Evolutionary conservation across 2,113 vertebrate genomes (phyloP).

Genomic region (Orthonyx spaldingii): DNA sequence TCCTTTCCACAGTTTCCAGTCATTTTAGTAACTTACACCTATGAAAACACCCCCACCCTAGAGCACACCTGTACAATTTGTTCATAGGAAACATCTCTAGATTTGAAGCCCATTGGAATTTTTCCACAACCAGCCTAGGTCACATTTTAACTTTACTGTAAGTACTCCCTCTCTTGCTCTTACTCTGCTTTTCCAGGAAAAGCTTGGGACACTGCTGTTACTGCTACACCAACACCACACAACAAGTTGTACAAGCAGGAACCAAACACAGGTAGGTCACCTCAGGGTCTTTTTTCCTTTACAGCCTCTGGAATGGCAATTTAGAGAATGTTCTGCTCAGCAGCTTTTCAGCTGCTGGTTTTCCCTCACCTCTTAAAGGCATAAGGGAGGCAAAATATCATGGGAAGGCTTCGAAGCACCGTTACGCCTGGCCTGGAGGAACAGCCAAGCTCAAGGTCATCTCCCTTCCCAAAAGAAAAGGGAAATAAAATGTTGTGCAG

Average conservation of each 20-base stretch:
- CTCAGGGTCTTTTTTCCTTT: neutral
- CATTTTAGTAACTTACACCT: neutral
- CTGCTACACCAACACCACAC: neutral
- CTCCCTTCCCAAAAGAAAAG: neutral
- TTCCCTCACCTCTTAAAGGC: neutral
- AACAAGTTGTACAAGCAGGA: neutral
- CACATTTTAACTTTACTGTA: neutral
- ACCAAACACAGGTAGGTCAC: neutral
- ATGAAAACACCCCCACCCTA: neutral
- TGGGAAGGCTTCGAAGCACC: neutral
- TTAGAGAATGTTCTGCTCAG: neutral
- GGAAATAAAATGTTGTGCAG: neutral
- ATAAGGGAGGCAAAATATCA: neutral
- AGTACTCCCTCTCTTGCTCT: neutral
- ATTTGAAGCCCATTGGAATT: neutral
- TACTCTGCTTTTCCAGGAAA: neutral
- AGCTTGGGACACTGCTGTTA: neutral
- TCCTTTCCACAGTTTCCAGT: neutral
- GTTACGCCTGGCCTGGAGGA: neutral
- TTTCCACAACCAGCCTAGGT: neutral
- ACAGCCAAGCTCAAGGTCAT: fast-evolving
- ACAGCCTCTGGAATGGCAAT: neutral
- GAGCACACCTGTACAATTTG: neutral
- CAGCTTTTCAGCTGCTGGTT: neutral
- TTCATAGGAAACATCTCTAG: neutral